Evolutionary conservation across 2,113 vertebrate genomes (phyloP).

Genomic region (Neodon shergylaensis): DNA sequence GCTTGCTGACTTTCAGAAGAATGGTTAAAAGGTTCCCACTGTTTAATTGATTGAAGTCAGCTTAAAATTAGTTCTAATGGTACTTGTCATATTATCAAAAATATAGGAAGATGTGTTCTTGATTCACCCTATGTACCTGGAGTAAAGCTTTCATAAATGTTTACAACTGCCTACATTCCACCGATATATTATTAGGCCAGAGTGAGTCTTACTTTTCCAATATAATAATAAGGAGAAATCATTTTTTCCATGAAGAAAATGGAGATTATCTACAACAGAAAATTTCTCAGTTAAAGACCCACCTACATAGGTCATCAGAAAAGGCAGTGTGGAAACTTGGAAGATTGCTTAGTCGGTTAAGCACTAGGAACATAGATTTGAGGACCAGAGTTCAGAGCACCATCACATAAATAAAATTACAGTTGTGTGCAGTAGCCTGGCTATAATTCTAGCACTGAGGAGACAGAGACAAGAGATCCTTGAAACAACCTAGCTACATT

Average conservation of each 20-base stretch:
- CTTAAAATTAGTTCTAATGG: neutral
- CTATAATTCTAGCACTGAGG: neutral
- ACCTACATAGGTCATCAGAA: constrained; percentile 3
- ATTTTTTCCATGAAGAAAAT: neutral
- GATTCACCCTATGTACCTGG: neutral
- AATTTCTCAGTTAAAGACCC: neutral
- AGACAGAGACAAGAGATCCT: neutral
- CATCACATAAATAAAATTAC: neutral
- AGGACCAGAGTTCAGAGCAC: neutral
- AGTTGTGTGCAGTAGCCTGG: neutral
- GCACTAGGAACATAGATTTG: no score
- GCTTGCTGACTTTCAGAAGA: neutral
- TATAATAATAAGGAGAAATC: neutral
- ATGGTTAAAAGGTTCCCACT: neutral
- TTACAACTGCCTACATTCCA: neutral
- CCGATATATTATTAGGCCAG: neutral
- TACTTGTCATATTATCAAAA: neutral
- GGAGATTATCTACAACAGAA: neutral
- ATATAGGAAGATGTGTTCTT: neutral
- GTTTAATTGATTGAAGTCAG: neutral
- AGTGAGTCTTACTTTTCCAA: neutral
- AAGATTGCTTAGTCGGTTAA: neutral
- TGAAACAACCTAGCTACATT: no score
- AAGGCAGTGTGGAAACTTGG: neutral
- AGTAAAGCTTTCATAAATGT: neutral